These are phyloP conservation scores for Sericinus montela DNA, from an alignment of 2,888 invertebrate species.

Conservation along the genomic window DNA sequence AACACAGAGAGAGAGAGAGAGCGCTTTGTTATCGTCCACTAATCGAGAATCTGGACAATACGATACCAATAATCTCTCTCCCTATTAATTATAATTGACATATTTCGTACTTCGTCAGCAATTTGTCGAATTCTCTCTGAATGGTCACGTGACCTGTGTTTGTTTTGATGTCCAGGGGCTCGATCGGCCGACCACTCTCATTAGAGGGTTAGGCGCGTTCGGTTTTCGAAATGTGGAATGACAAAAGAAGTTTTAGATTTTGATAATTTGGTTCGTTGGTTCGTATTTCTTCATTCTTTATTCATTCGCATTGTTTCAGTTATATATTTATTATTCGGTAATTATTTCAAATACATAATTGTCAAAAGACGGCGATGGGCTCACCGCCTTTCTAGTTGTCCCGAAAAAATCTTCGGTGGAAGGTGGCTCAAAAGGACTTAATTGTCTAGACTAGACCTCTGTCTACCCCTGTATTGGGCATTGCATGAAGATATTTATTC, in stretches of 20 bases:
- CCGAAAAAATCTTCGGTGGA: no score
- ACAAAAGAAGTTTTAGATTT: not conserved
- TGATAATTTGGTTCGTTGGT: not conserved
- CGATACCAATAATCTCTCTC: slow-evolving; percentile 60
- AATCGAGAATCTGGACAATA: slow-evolving; percentile 39
- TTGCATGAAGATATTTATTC: no score
- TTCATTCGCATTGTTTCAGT: no score
- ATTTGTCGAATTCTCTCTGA: slow-evolving; percentile 59
- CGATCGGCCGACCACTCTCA: slow-evolving; percentile 39
- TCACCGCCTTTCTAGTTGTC: no score
- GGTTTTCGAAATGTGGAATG: not conserved
- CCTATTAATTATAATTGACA: slow-evolving; percentile 78
- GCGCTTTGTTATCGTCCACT: slow-evolving; percentile 40
- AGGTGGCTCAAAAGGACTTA: no score
- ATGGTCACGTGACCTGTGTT: slow-evolving; percentile 67
- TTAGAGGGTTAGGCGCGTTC: slow-evolving; percentile 28
- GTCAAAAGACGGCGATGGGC: no score
- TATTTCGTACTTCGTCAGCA: slow-evolving; percentile 64
- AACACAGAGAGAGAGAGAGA: slow-evolving; percentile 28
- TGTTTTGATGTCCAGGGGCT: slow-evolving; percentile 71
- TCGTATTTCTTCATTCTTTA: no score
- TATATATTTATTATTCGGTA: no score
- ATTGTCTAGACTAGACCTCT: no score
- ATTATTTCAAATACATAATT: no score
- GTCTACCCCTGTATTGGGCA: no score